Evolutionary conservation across 2,797 vertebrate species (phyloP).

Genomic region (Heteromormyrus szaboi): DNA sequence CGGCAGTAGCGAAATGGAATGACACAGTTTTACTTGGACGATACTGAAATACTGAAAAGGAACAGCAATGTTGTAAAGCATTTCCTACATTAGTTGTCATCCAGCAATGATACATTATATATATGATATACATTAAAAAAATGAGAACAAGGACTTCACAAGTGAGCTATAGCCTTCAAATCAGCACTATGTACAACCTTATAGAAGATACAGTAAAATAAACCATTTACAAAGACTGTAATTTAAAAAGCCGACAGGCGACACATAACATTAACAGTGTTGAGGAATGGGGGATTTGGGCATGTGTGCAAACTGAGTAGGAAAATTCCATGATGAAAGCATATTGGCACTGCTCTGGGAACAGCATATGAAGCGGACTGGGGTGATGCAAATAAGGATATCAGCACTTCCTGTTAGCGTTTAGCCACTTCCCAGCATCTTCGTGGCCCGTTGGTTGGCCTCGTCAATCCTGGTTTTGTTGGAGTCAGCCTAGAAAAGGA

Average conservation of each 20-base stretch:
- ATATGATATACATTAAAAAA: constrained; percentile 36
- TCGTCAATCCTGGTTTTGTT: constrained; percentile 99
- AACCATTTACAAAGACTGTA: constrained; percentile 67
- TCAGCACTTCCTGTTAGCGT: constrained; percentile 50
- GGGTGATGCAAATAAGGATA: constrained; percentile 35
- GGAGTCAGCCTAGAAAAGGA: constrained; percentile 81
- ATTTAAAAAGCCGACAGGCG: constrained; percentile 69
- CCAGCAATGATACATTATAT: constrained; percentile 64
- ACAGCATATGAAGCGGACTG: constrained; percentile 47
- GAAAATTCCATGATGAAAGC: constrained; percentile 86
- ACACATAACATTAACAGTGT: constrained; percentile 77
- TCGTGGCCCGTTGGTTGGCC: constrained; percentile 98
- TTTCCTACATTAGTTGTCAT: constrained; percentile 69
- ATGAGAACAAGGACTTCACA: constrained; percentile 50
- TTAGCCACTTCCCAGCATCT: constrained; percentile 99
- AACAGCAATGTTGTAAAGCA: constrained; percentile 69
- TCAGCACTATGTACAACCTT: constrained; percentile 84
- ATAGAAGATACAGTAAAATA: constrained; percentile 64
- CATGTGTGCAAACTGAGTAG: constrained; percentile 83
- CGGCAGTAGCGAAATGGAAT: constrained; percentile 73
- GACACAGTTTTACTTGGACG: constrained; percentile 76
- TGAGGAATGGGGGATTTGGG: constrained; percentile 64
- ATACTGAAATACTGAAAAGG: constrained; percentile 75
- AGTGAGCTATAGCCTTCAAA: constrained; percentile 68
- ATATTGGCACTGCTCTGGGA: constrained; percentile 65